Evolutionary conservation across 2,888 invertebrate genomes (phyloP).

Genomic region (Oscheius sp.): DNA sequence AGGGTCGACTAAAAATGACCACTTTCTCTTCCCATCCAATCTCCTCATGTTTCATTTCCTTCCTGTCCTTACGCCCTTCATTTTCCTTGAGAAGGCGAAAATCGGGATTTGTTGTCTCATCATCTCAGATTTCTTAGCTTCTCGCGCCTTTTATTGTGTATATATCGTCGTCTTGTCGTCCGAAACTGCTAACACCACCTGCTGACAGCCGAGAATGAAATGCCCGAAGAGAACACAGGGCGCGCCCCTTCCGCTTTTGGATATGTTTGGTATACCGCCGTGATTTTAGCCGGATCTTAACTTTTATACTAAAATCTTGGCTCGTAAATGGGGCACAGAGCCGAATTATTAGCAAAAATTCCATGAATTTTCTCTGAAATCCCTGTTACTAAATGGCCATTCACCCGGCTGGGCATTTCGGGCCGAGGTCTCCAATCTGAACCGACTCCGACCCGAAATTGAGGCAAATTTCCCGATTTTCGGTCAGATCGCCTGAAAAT

Average conservation of each 20-base stretch:
- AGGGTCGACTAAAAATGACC: neutral
- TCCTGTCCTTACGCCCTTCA: neutral
- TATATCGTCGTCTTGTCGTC: constrained; percentile 18
- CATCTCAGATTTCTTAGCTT: constrained; percentile 19
- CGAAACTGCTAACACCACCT: neutral
- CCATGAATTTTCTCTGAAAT: too few relatives aligned
- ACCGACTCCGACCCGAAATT: too few relatives aligned
- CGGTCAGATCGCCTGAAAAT: too few relatives aligned
- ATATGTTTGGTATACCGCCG: neutral
- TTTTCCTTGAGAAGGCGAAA: constrained; percentile 4
- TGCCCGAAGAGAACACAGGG: neutral
- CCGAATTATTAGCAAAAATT: too few relatives aligned
- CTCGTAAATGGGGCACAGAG: too few relatives aligned
- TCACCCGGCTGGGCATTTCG: too few relatives aligned
- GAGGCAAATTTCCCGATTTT: too few relatives aligned
- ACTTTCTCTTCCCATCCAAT: neutral
- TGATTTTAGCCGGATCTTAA: too few relatives aligned
- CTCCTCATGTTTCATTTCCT: constrained; percentile 22
- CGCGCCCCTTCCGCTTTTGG: constrained; percentile 4
- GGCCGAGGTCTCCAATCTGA: too few relatives aligned
- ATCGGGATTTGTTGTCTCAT: constrained; percentile 23
- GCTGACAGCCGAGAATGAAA: constrained; percentile 6
- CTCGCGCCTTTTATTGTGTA: constrained; percentile 18
- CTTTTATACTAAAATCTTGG: too few relatives aligned
- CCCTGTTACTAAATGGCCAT: too few relatives aligned